A percentile compares a stretch with the other conserved stretches of the same genome.
Conservation (phyloP, 1,140 invertebrate species). For the Trichomalopsis sarcophagae region DNA sequence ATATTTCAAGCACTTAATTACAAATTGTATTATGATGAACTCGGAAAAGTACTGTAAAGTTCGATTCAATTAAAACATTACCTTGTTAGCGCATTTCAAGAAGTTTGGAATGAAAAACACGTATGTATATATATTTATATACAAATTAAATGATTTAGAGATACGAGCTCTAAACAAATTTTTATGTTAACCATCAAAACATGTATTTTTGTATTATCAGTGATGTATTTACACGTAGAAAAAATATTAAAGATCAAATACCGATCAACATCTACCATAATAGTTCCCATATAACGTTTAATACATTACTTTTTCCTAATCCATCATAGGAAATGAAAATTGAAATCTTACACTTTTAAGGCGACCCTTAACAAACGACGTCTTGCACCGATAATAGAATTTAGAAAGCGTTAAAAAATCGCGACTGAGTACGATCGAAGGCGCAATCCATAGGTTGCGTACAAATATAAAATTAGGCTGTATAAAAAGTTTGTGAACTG, state of each 20-base stretch:
- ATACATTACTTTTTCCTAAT: constrained; percentile 52
- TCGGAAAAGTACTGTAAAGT: constrained; percentile 44
- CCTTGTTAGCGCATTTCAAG: constrained; percentile 22
- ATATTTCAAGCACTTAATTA: constrained; percentile 29
- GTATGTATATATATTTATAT: constrained; percentile 25
- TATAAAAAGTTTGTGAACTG: constrained; percentile 62
- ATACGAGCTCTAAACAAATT: constrained; percentile 41
- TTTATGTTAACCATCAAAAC: constrained; percentile 50
- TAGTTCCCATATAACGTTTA: constrained; percentile 50
- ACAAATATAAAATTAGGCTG: constrained; percentile 71
- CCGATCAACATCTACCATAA: constrained; percentile 50
- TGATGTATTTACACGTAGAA: constrained; percentile 54
- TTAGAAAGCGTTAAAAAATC: constrained; percentile 54
- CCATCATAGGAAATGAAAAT: constrained; percentile 50
- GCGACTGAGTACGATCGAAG: constrained; percentile 52
- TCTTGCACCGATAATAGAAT: constrained; percentile 51
- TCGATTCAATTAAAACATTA: constrained; percentile 35
- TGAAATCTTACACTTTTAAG: constrained; percentile 47
- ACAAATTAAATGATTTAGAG: constrained; percentile 39
- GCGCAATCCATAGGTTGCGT: constrained; percentile 58
- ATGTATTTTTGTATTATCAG: constrained; percentile 50
- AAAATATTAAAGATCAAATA: constrained; percentile 54
- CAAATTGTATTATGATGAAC: constrained; percentile 40
- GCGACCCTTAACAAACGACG: constrained; percentile 48
- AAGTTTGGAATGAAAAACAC: constrained; percentile 19